A percentile compares a stretch with the other conserved stretches of the same genome.
These are phyloP conservation scores for Caranx ignobilis DNA, from an alignment of 2,113 vertebrate species.

Conservation along the genomic window DNA sequence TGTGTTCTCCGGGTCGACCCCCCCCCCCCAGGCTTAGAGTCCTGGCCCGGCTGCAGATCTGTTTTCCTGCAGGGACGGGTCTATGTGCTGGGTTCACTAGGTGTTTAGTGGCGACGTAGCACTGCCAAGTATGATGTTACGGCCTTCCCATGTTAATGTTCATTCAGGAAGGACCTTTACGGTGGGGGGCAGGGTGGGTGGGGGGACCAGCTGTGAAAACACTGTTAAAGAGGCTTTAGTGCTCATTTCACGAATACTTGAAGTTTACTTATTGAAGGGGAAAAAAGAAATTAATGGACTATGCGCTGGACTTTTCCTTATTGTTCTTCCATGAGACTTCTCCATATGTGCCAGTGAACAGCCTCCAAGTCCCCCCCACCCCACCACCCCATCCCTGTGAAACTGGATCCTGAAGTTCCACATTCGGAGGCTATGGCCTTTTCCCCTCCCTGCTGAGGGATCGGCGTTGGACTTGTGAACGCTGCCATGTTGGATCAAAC, in stretches of 20 bases:
- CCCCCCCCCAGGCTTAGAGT: constrained; percentile 43
- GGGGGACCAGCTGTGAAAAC: constrained; percentile 84
- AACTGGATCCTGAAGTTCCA: constrained; percentile 69
- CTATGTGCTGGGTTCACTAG: constrained; percentile 78
- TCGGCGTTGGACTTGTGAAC: constrained; percentile 49
- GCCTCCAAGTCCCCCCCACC: constrained; percentile 40
- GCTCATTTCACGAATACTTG: constrained; percentile 84
- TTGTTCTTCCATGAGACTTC: constrained; percentile 74
- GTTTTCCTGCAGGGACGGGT: constrained; percentile 64
- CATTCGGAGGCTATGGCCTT: constrained; percentile 36
- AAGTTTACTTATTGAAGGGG: constrained; percentile 79
- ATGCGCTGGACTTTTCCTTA: constrained; percentile 76
- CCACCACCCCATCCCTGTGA: constrained; percentile 48
- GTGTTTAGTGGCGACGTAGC: constrained; percentile 79
- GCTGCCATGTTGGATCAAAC: constrained; percentile 52
- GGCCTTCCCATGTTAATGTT: constrained; percentile 81
- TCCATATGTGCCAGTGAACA: constrained; percentile 63
- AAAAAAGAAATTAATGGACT: constrained; percentile 78
- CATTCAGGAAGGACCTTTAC: constrained; percentile 84
- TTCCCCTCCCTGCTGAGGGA: constrained; percentile 57
- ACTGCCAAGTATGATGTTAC: constrained; percentile 85
- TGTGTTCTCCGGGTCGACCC: constrained; percentile 2
- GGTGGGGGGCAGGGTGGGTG: constrained; percentile 63
- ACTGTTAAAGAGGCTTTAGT: constrained; percentile 83
- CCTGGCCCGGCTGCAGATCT: constrained; percentile 62